A percentile compares a stretch with the other conserved stretches of the same genome.
These are phyloP conservation scores for Hyposmocoma kahamanoa DNA, from an alignment of 1,140 invertebrate genomes.

Conservation along the genomic window DNA sequence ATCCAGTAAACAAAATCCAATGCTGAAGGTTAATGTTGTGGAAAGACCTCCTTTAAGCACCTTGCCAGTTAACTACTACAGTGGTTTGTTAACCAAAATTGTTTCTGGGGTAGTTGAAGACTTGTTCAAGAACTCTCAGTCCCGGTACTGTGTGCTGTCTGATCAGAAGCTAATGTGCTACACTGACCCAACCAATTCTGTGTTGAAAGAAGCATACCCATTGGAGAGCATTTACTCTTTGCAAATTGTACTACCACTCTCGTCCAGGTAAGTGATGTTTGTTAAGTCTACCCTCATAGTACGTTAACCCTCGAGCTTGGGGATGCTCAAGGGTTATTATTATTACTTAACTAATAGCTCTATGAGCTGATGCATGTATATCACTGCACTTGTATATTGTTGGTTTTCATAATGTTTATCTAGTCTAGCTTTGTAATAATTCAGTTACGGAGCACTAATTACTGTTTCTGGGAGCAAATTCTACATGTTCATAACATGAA, in stretches of 20 bases:
- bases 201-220: constrained; percentile 51
- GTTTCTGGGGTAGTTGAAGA: constrained; percentile 52
- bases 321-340: too few species aligned
- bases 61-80: constrained; percentile 36
- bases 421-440: too few species aligned
- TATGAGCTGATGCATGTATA: too few species aligned
- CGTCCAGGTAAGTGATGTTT: constrained; percentile 42
- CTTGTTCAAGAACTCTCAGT: constrained; percentile 56
- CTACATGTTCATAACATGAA: too few species aligned
- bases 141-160: constrained; percentile 48
- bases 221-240: constrained; percentile 53
- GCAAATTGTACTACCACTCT: constrained; percentile 53
- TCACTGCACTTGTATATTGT: too few species aligned
- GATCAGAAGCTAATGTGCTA: constrained; percentile 63
- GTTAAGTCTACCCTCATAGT: too few species aligned
- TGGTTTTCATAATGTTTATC: too few species aligned
- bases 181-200: constrained; percentile 43
- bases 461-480: too few species aligned
- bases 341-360: too few species aligned
- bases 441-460: too few species aligned
- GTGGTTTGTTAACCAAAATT: constrained; percentile 49
- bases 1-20: constrained; percentile 21
- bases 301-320: too few species aligned
- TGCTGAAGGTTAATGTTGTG: constrained; percentile 33
- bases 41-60: constrained; percentile 42